Percentiles rank a stretch among this genome's conserved stretches.
These are phyloP conservation scores for Passerculus sandwichensis DNA, from an alignment of 2,797 vertebrate genomes.

Conservation along the genomic window DNA sequence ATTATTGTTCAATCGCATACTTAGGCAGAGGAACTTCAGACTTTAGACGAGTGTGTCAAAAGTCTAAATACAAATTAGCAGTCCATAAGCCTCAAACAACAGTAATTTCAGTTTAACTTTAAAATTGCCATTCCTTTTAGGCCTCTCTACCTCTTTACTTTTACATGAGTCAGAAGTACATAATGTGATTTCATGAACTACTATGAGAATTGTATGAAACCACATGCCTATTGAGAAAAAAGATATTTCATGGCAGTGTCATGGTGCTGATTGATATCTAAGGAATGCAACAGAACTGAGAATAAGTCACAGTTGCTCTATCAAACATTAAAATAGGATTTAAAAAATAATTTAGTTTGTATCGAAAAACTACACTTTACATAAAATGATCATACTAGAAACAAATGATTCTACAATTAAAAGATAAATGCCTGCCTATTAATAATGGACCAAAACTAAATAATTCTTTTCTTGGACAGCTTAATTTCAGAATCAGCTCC, in stretches of 20 bases:
- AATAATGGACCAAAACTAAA: background rate
- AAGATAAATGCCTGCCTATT: background rate
- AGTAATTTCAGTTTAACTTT: background rate
- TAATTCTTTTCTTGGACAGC: background rate
- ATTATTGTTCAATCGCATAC: background rate
- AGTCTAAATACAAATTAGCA: background rate
- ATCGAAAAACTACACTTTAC: background rate
- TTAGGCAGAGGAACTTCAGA: background rate
- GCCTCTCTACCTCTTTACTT: background rate
- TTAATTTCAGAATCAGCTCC: background rate
- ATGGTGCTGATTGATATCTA: background rate
- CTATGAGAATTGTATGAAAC: background rate
- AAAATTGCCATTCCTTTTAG: background rate
- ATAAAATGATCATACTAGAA: background rate
- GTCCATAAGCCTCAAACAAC: background rate
- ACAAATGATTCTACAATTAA: background rate
- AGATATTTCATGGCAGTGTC: background rate
- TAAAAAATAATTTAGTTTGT: accelerated
- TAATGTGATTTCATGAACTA: background rate
- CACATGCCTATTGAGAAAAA: background rate
- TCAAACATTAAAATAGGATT: background rate
- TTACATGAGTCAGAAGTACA: background rate
- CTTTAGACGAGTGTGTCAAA: accelerated
- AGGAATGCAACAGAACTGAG: background rate
- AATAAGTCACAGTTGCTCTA: background rate